Conservation (phyloP, 1,140 invertebrate genomes). For the Lepidurus arcticus region DNA sequence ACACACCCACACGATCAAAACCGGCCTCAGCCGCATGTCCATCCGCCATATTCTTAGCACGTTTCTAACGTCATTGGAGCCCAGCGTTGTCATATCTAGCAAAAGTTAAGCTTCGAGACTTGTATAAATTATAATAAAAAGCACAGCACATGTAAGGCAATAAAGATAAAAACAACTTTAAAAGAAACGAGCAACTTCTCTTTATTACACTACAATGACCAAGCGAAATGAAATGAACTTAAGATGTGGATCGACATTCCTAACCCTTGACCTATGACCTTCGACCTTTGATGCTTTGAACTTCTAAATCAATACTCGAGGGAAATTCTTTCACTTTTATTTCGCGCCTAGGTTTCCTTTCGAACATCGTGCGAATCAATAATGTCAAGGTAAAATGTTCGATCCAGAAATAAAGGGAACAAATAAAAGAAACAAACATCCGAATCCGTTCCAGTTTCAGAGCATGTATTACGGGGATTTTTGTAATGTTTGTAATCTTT, state of each 20-base stretch:
- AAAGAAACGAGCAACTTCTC: too few relatives aligned
- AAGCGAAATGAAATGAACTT: not conserved
- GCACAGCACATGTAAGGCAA: too few relatives aligned
- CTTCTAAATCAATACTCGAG: too few relatives aligned
- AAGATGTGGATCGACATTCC: not conserved
- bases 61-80: not conserved
- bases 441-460: not conserved
- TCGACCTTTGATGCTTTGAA: not conserved
- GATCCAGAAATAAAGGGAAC: too few relatives aligned
- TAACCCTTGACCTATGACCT: not conserved
- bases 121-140: too few relatives aligned
- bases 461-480: not conserved
- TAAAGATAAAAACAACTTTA: too few relatives aligned
- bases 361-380: not conserved
- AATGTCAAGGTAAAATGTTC: not conserved
- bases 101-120: not conserved
- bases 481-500: not conserved
- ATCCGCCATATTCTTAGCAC: slow-evolving; percentile 12
- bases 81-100: not conserved
- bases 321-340: not conserved
- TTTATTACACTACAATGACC: too few relatives aligned
- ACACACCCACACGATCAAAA: not conserved
- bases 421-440: too few relatives aligned
- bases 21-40: not conserved
- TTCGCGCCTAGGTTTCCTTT: not conserved